A percentile compares a stretch with the other conserved stretches of the same genome.
Conservation (phyloP, 1,140 invertebrate genomes). For the Agraylea sexmaculata region DNA sequence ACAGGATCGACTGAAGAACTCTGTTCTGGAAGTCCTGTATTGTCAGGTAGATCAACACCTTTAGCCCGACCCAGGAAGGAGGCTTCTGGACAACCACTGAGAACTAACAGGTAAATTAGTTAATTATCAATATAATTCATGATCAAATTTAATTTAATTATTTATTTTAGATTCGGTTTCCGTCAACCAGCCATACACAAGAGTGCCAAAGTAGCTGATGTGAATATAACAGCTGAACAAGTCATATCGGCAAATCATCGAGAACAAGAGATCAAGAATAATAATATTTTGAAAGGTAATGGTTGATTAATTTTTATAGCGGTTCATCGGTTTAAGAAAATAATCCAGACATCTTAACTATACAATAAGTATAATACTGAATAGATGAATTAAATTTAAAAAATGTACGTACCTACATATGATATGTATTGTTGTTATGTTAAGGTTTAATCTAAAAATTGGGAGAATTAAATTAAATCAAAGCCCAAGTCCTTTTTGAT, state of each 20-base stretch:
- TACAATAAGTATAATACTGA: too few relatives aligned
- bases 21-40: constrained; percentile 26
- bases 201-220: constrained; percentile 38
- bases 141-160: too few relatives aligned
- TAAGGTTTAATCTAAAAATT: too few relatives aligned
- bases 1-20: constrained; percentile 37
- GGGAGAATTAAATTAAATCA: too few relatives aligned
- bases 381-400: too few relatives aligned
- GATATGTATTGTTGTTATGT: too few relatives aligned
- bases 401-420: too few relatives aligned
- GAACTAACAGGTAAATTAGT: constrained; percentile 31
- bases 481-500: too few relatives aligned
- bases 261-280: constrained; percentile 29
- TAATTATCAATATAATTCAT: too few relatives aligned
- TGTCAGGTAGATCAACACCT: constrained; percentile 39
- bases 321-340: too few relatives aligned
- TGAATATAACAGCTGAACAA: constrained; percentile 31
- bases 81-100: constrained; percentile 31
- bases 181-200: constrained; percentile 33
- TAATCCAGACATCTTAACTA: too few relatives aligned
- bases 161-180: constrained; percentile 37
- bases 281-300: constrained; percentile 17
- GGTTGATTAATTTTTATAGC: too few relatives aligned
- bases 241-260: constrained; percentile 30
- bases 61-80: constrained; percentile 38